Base-by-base conservation (phyloP, 2,797 vertebrate species). In the Gambusia yucatana region DNA sequence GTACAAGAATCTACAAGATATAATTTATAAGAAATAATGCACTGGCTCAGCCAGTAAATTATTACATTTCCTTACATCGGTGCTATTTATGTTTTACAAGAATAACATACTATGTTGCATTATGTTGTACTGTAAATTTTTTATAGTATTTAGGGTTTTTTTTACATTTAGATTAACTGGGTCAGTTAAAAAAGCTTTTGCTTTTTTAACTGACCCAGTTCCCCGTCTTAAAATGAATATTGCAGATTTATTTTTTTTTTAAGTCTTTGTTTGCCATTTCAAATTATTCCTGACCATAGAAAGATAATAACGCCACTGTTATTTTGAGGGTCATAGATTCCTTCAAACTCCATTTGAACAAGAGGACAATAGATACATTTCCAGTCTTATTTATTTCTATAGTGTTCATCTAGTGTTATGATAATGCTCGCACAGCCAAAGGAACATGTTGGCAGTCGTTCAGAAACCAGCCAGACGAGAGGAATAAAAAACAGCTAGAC, bases 161-260 rank as follows among this genome's bases (percentile, higher is more conserved):
- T 72, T 46, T 20, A 69, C 10, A 17, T 55, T 79, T 82, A 83
- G 59, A n/a, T n/a, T n/a, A n/a, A n/a, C n/a, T n/a, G n/a, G n/a
- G n/a, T n/a, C n/a, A n/a, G n/a, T n/a, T n/a, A n/a, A n/a, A n/a
- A n/a, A n/a, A 50, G 71, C 77, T 79, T 82, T 52, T 11, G 3
- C 3, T 67, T 72, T 61, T 61, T 76, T 59, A 71, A 76, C 69
- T 88, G 86, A 88, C 85, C 88, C 61, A 86, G 41, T 90, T 92
- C 33, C 33, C 79, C 36, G 52, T 87, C 71, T 47, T 81, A 76
- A 82, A 83, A 77, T 75, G 65, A 84, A 80, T 10, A 0, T n/a
- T 65, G 77, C 74, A 86, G 83, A 57, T 89, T 82, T 14, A 0
- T 14, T 59, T 78, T 76, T 69, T 22, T 50, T 72, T 72, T 3